Evolutionary conservation across 2,113 vertebrate species (phyloP).

Genomic region (Xiphophorus couchianus): DNA sequence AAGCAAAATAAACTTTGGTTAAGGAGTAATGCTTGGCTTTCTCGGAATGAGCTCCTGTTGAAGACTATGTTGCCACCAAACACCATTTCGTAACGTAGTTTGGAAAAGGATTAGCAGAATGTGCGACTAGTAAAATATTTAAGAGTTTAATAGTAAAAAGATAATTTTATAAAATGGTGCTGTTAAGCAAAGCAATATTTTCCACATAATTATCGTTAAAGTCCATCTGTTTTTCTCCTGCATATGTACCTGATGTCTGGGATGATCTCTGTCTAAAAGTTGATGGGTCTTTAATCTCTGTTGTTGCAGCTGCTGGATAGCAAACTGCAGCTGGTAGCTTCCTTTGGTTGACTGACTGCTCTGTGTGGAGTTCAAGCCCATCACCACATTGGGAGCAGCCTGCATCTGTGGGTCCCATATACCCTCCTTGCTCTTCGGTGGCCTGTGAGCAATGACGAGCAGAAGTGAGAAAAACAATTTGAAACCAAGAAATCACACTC

Average conservation of each 20-base stretch:
- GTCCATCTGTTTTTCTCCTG: slow-evolving; percentile 35
- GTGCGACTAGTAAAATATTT: slow-evolving; percentile 58
- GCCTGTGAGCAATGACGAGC: slow-evolving; percentile 57
- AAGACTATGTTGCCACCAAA: slow-evolving; percentile 44
- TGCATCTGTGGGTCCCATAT: slow-evolving; percentile 78
- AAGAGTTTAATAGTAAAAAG: not conserved
- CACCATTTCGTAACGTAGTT: slow-evolving; percentile 52
- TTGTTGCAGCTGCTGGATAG: slow-evolving; percentile 90
- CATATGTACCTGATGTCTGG: slow-evolving; percentile 82
- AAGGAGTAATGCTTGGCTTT: slow-evolving; percentile 58
- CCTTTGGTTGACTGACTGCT: slow-evolving; percentile 70
- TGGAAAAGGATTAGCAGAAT: slow-evolving; percentile 50
- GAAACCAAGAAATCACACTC: not conserved
- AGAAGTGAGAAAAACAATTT: slow-evolving; percentile 1
- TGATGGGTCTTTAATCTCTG: slow-evolving; percentile 86
- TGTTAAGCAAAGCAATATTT: slow-evolving; percentile 53
- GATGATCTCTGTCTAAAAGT: slow-evolving; percentile 84
- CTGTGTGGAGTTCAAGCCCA: slow-evolving; percentile 68
- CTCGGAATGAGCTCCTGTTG: slow-evolving; percentile 64
- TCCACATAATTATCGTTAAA: slow-evolving; percentile 46
- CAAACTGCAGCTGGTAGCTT: slow-evolving; percentile 88
- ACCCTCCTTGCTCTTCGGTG: slow-evolving; percentile 66
- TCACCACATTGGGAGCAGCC: slow-evolving; percentile 68
- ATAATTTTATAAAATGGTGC: slow-evolving; percentile 38
- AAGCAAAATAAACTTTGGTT: slow-evolving; percentile 52